phyloP scores from a whole-genome alignment of 2,888 invertebrate genomes.

The Temnothorax rugatulus region DNA sequence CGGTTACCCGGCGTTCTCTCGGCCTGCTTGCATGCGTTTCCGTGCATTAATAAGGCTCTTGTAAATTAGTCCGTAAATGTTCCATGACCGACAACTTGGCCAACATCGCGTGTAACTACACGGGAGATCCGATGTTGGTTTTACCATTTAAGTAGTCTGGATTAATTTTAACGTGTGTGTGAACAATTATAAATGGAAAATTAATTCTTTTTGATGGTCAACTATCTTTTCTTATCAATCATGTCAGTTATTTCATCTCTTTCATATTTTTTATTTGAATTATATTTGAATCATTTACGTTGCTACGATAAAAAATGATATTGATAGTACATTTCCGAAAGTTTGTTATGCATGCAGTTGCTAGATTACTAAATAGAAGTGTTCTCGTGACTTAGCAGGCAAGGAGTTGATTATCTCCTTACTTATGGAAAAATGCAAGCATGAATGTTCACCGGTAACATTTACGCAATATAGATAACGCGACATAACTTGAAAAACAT shows the following conservation, averaged over 20 bases:
- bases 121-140: background rate
- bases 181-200: background rate
- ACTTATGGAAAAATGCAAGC: conserved; percentile 34
- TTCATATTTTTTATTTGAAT: background rate
- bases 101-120: background rate
- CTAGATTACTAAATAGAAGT: background rate
- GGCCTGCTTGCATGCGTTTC: conserved; percentile 73
- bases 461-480: conserved; percentile 30
- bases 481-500: conserved; percentile 45
- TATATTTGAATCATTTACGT: background rate
- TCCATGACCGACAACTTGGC: conserved; percentile 18
- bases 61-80: conserved; percentile 77
- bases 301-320: background rate
- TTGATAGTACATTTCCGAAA: background rate
- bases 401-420: conserved; percentile 18
- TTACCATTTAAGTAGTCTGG: background rate
- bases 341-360: background rate
- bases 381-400: background rate
- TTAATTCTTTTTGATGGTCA: background rate
- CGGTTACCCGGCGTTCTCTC: conserved; percentile 74
- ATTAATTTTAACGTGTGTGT: background rate
- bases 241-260: background rate
- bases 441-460: conserved; percentile 10
- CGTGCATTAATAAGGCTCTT: conserved; percentile 80
- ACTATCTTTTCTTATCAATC: too few species aligned